A percentile compares a stretch with the other conserved stretches of the same genome.
Conservation (phyloP, 1,140 invertebrate genomes). For the Pogonomyrmex californicus region DNA sequence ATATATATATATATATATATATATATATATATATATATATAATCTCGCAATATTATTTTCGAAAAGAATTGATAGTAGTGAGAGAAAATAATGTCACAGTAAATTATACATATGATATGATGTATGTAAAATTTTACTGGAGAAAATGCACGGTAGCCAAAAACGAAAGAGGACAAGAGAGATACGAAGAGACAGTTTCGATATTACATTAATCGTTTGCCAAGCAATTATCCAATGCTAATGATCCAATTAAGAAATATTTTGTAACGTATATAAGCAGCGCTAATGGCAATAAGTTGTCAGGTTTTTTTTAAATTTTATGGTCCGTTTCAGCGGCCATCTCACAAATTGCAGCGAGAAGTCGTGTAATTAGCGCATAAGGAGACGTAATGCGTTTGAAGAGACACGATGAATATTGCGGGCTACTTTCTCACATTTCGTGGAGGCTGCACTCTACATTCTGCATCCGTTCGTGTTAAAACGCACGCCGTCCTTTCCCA, state of each 20-base stretch:
- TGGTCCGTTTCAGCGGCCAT: slow-evolving; percentile 21
- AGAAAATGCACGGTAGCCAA: slow-evolving; percentile 24
- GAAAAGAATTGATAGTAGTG: not conserved
- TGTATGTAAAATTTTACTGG: not conserved
- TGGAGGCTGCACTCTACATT: slow-evolving; percentile 15
- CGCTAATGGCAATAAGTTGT: not conserved
- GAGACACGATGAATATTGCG: not conserved
- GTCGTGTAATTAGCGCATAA: slow-evolving; percentile 60
- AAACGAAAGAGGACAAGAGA: not conserved
- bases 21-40: no score
- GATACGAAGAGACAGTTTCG: not conserved
- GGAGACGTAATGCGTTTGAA: not conserved
- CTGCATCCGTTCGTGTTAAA: not conserved
- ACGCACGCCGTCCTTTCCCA: slow-evolving; percentile 66
- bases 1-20: no score
- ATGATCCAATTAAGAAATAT: slow-evolving; percentile 58
- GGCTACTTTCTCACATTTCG: slow-evolving; percentile 54
- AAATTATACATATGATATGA: not conserved
- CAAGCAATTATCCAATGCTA: slow-evolving; percentile 67
- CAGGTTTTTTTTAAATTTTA: slow-evolving; percentile 66
- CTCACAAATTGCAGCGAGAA: slow-evolving; percentile 65
- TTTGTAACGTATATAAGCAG: slow-evolving; percentile 58
- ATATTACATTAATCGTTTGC: slow-evolving; percentile 64
- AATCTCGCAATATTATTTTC: not conserved
- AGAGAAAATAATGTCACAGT: not conserved